Evolutionary conservation across 30 jellyfish, hydroid and myxozoan genomes (phyloP).

Genomic region (Turritopsis rubra): DNA sequence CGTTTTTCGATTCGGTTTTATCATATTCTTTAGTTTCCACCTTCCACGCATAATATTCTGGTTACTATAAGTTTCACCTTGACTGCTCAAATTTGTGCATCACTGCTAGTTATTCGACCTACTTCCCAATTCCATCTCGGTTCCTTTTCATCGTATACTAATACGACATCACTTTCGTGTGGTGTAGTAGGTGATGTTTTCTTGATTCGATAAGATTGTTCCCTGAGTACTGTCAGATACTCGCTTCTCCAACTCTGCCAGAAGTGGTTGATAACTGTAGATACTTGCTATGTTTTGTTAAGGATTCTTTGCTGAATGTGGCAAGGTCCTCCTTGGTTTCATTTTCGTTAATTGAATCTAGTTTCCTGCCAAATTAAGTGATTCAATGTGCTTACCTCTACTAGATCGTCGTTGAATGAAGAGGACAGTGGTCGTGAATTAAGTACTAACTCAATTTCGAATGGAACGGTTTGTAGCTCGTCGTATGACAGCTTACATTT

Average conservation of each 20-base stretch:
- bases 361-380: slow-evolving; percentile 21
- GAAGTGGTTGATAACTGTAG: neutral
- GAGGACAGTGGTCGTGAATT: slow-evolving; percentile 32
- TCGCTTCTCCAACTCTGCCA: neutral
- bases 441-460: slow-evolving; percentile 34
- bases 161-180: neutral
- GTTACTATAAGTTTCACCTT: too few relatives aligned
- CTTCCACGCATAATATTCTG: too few relatives aligned
- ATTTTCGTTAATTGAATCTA: neutral
- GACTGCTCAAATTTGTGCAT: too few relatives aligned
- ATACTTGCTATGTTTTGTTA: neutral
- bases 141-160: neutral
- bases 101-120: too few relatives aligned
- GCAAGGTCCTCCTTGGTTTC: neutral
- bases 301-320: neutral
- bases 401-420: slow-evolving; percentile 22
- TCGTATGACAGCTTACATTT: slow-evolving; percentile 18
- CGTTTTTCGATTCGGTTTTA: too few relatives aligned
- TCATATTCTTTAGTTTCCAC: too few relatives aligned
- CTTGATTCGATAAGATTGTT: neutral
- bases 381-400: slow-evolving; percentile 22
- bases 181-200: neutral
- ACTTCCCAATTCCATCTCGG: neutral
- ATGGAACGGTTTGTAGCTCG: slow-evolving; percentile 27
- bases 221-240: neutral